A percentile compares a stretch with the other conserved stretches of the same genome.
These are phyloP conservation scores for Rhorus exstirpatorius DNA, from an alignment of 2,888 invertebrate genomes.

Conservation along the genomic window DNA sequence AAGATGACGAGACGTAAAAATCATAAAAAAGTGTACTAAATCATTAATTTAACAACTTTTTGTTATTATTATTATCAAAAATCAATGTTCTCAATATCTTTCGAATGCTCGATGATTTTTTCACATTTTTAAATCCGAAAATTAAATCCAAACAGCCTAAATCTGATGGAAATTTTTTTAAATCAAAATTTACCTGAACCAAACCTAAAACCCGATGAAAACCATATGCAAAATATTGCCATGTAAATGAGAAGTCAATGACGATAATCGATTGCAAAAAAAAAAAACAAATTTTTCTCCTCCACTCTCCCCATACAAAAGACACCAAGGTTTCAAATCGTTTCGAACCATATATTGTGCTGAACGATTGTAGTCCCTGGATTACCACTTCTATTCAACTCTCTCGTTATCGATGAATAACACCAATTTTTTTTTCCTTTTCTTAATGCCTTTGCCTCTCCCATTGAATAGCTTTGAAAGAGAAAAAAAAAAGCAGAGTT, in stretches of 20 bases:
- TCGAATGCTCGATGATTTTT: no score
- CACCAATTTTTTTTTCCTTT: constrained; percentile 21
- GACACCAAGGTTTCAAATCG: constrained; percentile 58
- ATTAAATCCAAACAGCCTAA: no score
- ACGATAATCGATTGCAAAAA: neutral
- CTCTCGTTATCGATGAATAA: constrained; percentile 64
- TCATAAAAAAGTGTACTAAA: no score
- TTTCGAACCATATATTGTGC: constrained; percentile 39
- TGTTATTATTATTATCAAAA: no score
- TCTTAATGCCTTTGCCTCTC: constrained; percentile 31
- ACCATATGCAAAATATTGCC: no score
- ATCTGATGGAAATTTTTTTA: no score
- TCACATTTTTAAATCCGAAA: no score
- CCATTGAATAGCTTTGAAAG: constrained; percentile 51
- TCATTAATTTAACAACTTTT: no score
- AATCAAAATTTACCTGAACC: no score
- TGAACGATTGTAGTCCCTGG: constrained; percentile 48
- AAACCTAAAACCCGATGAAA: no score
- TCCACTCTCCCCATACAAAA: constrained; percentile 27
- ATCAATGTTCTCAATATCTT: no score
- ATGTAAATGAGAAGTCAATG: neutral
- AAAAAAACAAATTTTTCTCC: constrained; percentile 25
- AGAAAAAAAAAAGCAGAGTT: constrained; percentile 66
- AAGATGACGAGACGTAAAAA: no score
- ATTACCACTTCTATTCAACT: constrained; percentile 40